phyloP scores from a whole-genome alignment of 2,113 vertebrate genomes.

The Solea solea region DNA sequence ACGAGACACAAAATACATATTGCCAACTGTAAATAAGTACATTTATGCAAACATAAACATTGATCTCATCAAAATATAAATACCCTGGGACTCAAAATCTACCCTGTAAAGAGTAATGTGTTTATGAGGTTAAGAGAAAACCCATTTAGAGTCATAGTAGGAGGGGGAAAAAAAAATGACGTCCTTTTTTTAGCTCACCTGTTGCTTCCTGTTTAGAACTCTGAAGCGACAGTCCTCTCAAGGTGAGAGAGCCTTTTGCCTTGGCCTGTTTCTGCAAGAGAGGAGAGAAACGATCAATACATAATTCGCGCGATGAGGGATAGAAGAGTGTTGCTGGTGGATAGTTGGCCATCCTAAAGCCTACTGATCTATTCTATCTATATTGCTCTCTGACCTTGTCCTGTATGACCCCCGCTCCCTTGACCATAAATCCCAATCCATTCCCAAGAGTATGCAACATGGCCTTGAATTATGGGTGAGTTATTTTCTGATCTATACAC shows the following conservation, averaged over 20 bases:
- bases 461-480: not conserved
- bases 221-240: conserved; percentile 6
- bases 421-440: conserved; percentile 15
- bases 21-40: not conserved
- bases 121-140: too few species aligned
- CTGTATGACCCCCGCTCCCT: not conserved
- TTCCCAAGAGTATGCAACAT: not conserved
- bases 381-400: conserved; percentile 15
- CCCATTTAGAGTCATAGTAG: not conserved
- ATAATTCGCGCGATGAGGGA: not conserved
- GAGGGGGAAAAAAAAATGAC: not conserved
- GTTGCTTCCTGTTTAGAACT: conserved; percentile 34
- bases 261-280: conserved; percentile 38
- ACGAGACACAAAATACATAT: not conserved
- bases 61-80: too few species aligned
- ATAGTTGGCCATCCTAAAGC: not conserved
- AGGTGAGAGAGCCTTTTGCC: conserved; percentile 17
- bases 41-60: not conserved
- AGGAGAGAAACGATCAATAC: conserved; percentile 17
- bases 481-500: not conserved
- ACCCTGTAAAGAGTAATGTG: not conserved
- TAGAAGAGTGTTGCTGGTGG: not conserved
- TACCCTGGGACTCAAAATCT: not conserved
- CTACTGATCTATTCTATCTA: conserved; percentile 10
- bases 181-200: conserved; percentile 42